Evolutionary conservation across 2,113 vertebrate genomes (phyloP), one percentile per base, ranked within the genome.

Genomic region (Peromyscus maniculatus): DNA sequence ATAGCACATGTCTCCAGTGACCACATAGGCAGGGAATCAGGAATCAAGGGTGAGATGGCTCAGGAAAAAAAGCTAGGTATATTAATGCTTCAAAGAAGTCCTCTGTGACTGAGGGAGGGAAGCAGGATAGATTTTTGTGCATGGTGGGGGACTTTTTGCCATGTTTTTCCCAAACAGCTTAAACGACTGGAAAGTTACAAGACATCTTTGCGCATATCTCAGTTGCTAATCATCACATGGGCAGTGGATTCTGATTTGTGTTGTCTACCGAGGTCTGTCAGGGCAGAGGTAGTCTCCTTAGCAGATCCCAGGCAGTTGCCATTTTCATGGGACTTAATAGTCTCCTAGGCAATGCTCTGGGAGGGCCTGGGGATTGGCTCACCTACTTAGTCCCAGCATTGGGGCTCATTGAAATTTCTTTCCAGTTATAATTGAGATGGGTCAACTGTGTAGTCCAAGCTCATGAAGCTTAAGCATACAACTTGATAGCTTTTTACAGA

Each of bases 131-230:
- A 87, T 57, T 59, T 59, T n/a, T 64, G 89, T 57, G 33, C 21
- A 22, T 69, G 33, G 19, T 19, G 46, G 21, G 49, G 17, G n/a
- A 6, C n/a, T 91, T 67, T 82, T 92, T 90, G 90, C 90, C 64
- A 64, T 6, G 21, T 94, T 75, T 52, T 22, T 52, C 59, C 28
- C n/a, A 84, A 92, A 84, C 57, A 89, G 31, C 22, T 72, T 75
- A 80, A 66, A 22, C 66, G 55, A 88, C 49, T 94, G 69, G 71
- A 59, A 97, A 95, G 49, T 92, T 46, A 59, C 21, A 46, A 93
- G 95, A 78, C 88, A 52, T 89, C 22, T 86, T 94, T 87, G 79
- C 33, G 28, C 9, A 82, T 24, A 19, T 96, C 74, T 84, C 36
- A 62, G 90, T 83, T 79, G 96, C 49, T 93, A 92, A 64, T 92